Evolutionary conservation across 1,140 invertebrate genomes (phyloP).

Genomic region (Drosophila parvula): DNA sequence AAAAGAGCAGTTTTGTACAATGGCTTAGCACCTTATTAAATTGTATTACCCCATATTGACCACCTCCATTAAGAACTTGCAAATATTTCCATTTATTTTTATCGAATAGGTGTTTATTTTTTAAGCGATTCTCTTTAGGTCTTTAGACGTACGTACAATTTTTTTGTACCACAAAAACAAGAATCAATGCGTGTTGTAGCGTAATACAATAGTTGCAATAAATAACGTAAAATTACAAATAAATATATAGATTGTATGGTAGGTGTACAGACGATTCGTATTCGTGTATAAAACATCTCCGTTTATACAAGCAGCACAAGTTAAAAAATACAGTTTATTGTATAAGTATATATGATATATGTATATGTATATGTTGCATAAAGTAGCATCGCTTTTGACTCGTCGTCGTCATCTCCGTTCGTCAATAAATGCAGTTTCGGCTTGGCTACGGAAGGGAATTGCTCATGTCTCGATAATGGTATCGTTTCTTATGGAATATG

Average conservation of each 20-base stretch:
- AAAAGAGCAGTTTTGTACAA: too few species aligned
- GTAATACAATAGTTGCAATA: constrained; percentile 79
- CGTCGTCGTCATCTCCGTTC: constrained; percentile 47
- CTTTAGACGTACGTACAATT: constrained; percentile 51
- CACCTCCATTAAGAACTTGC: not conserved
- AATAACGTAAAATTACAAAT: constrained; percentile 82
- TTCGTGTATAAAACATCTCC: constrained; percentile 68
- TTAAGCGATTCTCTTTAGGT: constrained; percentile 66
- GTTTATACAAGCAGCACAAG: constrained; percentile 78
- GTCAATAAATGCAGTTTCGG: constrained; percentile 60
- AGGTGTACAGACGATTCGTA: constrained; percentile 68
- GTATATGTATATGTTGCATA: constrained; percentile 69
- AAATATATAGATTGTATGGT: constrained; percentile 58
- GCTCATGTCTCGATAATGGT: constrained; percentile 52
- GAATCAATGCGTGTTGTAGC: constrained; percentile 66
- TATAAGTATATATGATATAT: constrained; percentile 63
- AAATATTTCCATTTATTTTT: constrained; percentile 31
- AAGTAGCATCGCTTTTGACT: constrained; percentile 78
- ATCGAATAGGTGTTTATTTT: constrained; percentile 54
- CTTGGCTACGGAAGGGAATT: constrained; percentile 60
- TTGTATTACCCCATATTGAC: too few species aligned
- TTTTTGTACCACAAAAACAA: constrained; percentile 47
- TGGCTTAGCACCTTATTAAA: too few species aligned
- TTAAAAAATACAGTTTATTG: constrained; percentile 72
- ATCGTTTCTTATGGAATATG: constrained; percentile 75